These are phyloP conservation scores for Dendrolimus pini DNA, from an alignment of 2,888 invertebrate genomes.

Conservation along the genomic window DNA sequence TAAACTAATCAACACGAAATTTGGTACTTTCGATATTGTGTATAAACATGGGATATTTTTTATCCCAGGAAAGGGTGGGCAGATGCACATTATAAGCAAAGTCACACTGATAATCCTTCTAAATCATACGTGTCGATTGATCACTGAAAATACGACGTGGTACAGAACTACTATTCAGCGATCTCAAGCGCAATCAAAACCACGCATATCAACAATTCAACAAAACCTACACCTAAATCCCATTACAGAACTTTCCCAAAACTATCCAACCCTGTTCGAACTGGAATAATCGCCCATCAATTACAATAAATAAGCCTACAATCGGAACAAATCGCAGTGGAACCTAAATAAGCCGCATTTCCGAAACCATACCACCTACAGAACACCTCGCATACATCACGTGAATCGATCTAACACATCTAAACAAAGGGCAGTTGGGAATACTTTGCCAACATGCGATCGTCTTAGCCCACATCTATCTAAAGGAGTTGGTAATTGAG, in stretches of 20 bases:
- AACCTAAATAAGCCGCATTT: conserved; percentile 48
- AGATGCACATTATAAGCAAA: too few species aligned
- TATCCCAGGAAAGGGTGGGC: too few species aligned
- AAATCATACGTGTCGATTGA: too few species aligned
- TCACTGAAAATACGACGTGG: too few species aligned
- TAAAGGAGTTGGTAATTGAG: conserved; percentile 14
- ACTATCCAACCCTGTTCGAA: conserved; percentile 8
- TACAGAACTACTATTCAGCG: too few species aligned
- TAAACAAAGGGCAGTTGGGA: conserved; percentile 55
- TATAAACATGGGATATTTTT: too few species aligned
- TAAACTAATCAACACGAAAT: too few species aligned
- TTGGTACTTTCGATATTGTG: too few species aligned
- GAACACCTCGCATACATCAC: conserved; percentile 66
- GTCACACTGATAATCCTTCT: too few species aligned
- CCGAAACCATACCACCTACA: not conserved
- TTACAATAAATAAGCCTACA: conserved; percentile 65
- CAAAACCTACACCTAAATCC: not conserved
- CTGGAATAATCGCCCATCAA: conserved; percentile 41
- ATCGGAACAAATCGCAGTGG: conserved; percentile 74
- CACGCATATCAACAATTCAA: not conserved
- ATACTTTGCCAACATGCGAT: conserved; percentile 65
- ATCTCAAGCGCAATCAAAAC: too few species aligned
- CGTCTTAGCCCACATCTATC: conserved; percentile 32
- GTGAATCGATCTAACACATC: conserved; percentile 69
- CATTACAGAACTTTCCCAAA: conserved; percentile 7